phyloP scores from a whole-genome alignment of 2,113 vertebrate species.

The Callionymus lyra region DNA sequence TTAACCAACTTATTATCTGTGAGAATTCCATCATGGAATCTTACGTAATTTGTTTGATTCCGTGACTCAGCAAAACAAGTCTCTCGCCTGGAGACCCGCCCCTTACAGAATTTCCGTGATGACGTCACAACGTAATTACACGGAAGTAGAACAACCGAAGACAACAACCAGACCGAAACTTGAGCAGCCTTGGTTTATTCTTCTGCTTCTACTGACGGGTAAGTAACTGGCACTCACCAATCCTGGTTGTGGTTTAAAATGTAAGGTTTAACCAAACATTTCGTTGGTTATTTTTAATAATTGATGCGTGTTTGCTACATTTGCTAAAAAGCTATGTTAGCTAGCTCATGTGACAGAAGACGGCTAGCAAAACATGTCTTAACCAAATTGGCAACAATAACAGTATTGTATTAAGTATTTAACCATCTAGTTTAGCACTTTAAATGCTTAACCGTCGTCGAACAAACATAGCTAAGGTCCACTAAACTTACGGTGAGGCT shows the following conservation, averaged over 20 bases:
- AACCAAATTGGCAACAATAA: too few species aligned
- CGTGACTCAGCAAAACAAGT: too few species aligned
- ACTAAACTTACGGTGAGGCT: too few species aligned
- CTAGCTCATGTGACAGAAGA: constrained; percentile 8
- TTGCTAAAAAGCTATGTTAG: constrained; percentile 11
- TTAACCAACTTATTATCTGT: too few species aligned
- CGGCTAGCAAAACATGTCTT: constrained; percentile 20
- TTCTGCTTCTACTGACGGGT: constrained; percentile 15
- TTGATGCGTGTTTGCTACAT: constrained; percentile 6
- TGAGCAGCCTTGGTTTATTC: constrained; percentile 23
- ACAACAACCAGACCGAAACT: constrained; percentile 20
- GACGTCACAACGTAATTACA: constrained; percentile 25
- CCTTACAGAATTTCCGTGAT: constrained; percentile 13
- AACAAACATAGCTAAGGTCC: too few species aligned
- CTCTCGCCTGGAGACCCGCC: constrained; percentile 1
- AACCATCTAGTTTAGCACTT: background rate
- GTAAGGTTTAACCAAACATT: background rate
- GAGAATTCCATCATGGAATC: too few species aligned
- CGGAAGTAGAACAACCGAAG: constrained; percentile 49
- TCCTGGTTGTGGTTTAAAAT: too few species aligned
- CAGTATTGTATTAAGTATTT: too few species aligned
- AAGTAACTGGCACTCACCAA: background rate
- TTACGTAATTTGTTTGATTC: too few species aligned
- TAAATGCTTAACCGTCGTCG: background rate
- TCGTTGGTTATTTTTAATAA: background rate